These are phyloP conservation scores for Nymphalis c-album DNA, from an alignment of 2,888 invertebrate genomes.

Conservation along the genomic window DNA sequence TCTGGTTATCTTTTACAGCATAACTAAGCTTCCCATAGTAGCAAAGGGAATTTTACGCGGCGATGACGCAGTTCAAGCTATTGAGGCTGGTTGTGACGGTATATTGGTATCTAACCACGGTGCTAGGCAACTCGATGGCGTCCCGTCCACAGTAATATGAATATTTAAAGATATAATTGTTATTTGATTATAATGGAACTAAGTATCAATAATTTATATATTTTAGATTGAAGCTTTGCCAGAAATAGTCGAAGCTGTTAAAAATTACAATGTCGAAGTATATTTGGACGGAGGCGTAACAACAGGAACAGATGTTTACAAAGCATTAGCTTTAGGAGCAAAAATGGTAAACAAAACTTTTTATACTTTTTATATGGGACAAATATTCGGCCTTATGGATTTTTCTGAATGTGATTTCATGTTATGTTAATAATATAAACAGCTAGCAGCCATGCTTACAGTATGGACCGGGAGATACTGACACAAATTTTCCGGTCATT, in stretches of 20 bases:
- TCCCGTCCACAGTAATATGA: slow-evolving; percentile 86
- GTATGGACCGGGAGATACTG: too few relatives aligned
- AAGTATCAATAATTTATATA: background rate
- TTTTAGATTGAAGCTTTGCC: slow-evolving; percentile 90
- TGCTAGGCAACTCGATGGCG: slow-evolving; percentile 93
- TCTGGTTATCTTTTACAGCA: slow-evolving; percentile 54
- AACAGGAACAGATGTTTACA: slow-evolving; percentile 93
- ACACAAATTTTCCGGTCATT: too few relatives aligned
- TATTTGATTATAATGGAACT: background rate
- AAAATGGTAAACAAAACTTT: slow-evolving; percentile 83
- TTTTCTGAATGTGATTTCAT: too few relatives aligned
- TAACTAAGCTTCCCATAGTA: slow-evolving; percentile 90
- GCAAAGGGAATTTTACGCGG: slow-evolving; percentile 92
- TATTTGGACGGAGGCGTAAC: slow-evolving; percentile 94
- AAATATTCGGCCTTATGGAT: too few relatives aligned
- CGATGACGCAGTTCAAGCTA: slow-evolving; percentile 91
- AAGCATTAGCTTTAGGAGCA: slow-evolving; percentile 95
- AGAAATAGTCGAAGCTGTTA: slow-evolving; percentile 87
- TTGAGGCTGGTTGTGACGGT: slow-evolving; percentile 87
- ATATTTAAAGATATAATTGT: background rate
- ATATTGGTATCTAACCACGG: slow-evolving; percentile 97
- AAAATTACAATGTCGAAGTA: slow-evolving; percentile 85
- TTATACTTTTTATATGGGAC: too few relatives aligned
- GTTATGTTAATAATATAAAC: too few relatives aligned
- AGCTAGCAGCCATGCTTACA: too few relatives aligned